A percentile compares a stretch with the other conserved stretches of the same genome.
phyloP scores from a whole-genome alignment of 2,113 vertebrate genomes.

The Aleadryas rufinucha region DNA sequence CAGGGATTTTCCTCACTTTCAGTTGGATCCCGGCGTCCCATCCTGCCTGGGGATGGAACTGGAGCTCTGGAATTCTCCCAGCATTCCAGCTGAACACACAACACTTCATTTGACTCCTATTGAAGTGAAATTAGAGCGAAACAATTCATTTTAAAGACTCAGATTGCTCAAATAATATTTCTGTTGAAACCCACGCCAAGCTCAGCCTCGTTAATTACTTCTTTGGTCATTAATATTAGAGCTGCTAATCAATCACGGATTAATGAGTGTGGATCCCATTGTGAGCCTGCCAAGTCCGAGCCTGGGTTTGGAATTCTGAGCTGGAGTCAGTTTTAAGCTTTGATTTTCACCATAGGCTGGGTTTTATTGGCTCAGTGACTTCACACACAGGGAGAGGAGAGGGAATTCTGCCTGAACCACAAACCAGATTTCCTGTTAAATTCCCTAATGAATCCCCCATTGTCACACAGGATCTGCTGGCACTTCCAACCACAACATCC shows the following conservation, averaged over 20 bases:
- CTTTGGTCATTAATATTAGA: conserved; percentile 42
- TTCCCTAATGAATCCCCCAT: background rate
- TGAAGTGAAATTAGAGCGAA: background rate
- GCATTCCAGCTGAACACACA: background rate
- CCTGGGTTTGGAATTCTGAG: conserved; percentile 31
- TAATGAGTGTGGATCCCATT: background rate
- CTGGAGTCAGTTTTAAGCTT: background rate
- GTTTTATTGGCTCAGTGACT: background rate
- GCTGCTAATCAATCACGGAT: conserved; percentile 44
- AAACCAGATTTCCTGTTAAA: background rate
- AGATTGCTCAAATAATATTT: background rate
- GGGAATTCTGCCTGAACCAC: background rate
- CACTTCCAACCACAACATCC: background rate
- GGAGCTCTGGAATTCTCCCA: background rate
- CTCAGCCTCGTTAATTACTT: conserved; percentile 42
- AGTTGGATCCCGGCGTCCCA: background rate
- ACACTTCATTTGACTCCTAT: background rate
- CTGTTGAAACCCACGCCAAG: background rate
- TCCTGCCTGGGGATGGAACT: rapidly evolving
- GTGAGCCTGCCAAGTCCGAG: conserved; percentile 35
- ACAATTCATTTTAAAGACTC: background rate
- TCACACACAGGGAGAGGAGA: background rate
- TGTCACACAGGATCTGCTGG: background rate
- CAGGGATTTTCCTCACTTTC: background rate
- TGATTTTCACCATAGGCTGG: background rate